Base-by-base conservation (phyloP, 2,888 invertebrate species). In the Harpagoxenus sublaevis region DNA sequence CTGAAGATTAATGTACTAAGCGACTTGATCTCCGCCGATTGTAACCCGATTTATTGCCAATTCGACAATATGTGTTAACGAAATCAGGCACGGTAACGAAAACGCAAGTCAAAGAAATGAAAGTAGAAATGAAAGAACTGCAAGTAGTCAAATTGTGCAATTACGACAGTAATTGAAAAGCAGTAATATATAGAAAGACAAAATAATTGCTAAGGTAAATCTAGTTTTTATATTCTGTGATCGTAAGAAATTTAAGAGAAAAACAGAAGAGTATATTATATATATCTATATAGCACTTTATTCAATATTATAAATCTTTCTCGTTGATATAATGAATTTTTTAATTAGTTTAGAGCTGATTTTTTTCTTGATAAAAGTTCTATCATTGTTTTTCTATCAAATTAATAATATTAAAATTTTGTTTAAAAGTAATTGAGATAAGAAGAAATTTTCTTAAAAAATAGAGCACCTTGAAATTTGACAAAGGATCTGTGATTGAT, bases 171-270 rank as follows among this genome's bases (percentile, higher is more conserved):
- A 78, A 73, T 83, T 68, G 51, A 84, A 88, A 89, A 68, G 18
- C 31, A 18, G 66, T 89, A 75, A 68, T 23, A 23, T 23, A 23
- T 83, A 75, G 45, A 84, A 90, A 90, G 93, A 94, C 93, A 94
- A 93, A 93, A 93, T 94, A 94, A 94, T 94, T 94, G 91, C 94
- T 94, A 91, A 94, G 94, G 93, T 93, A 89, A 91, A 91, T 88
- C 31, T 90, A 90, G 84, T 65, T 90, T 87, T 89, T 90, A 85
- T 89, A 90, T 84, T 82, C 79, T 88, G 85, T 74, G 83, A 78
- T 66, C 45, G 74, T 74, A 73, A 87, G 60, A 85, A 85, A 62
- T 86, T 85, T 77, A 74, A 87, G 65, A 83, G 81, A 78, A 28
- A 45, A 18, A 12, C 9, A 60, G 15, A 15, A 35, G 15, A 55